A percentile compares a stretch with the other conserved stretches of the same genome.
phyloP scores from a whole-genome alignment of 2,113 vertebrate species.

The Poeciliopsis prolifica region DNA sequence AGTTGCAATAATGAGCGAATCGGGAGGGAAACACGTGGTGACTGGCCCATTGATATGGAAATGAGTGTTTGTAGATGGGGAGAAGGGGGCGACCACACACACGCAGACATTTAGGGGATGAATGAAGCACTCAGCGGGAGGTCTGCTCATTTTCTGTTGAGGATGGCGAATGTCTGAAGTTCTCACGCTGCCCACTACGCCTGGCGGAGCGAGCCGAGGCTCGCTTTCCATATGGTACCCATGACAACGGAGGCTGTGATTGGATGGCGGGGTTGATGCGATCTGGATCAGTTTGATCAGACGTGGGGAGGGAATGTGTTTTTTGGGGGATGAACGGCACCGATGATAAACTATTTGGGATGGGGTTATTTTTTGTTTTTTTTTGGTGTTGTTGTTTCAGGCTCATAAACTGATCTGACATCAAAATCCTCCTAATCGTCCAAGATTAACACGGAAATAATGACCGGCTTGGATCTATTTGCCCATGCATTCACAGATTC shows the following conservation, averaged over 20 bases:
- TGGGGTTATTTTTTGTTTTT: slow-evolving; percentile 5
- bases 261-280: slow-evolving; percentile 62
- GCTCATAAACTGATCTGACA: slow-evolving; percentile 8
- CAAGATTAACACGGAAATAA: slow-evolving; percentile 12
- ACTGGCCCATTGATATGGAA: slow-evolving; percentile 75
- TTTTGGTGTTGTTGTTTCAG: slow-evolving; percentile 16
- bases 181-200: slow-evolving; percentile 70
- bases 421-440: neutral
- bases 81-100: slow-evolving; percentile 69
- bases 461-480: slow-evolving; percentile 7
- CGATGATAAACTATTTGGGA: slow-evolving; percentile 27
- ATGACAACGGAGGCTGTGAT: slow-evolving; percentile 74
- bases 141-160: slow-evolving; percentile 69
- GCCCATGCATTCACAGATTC: slow-evolving; percentile 9
- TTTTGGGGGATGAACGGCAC: slow-evolving; percentile 10
- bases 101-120: slow-evolving; percentile 62
- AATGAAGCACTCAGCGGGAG: slow-evolving; percentile 57
- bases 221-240: slow-evolving; percentile 72
- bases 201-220: slow-evolving; percentile 46
- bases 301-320: slow-evolving; percentile 52
- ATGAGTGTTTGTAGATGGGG: slow-evolving; percentile 58
- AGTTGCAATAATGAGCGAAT: slow-evolving; percentile 69
- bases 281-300: slow-evolving; percentile 63
- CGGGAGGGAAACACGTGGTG: slow-evolving; percentile 65
- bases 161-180: slow-evolving; percentile 70